A percentile compares a stretch with the other conserved stretches of the same genome.
These are phyloP conservation scores for Danio aesculapii DNA, from an alignment of 2,797 vertebrate species.

Conservation along the genomic window DNA sequence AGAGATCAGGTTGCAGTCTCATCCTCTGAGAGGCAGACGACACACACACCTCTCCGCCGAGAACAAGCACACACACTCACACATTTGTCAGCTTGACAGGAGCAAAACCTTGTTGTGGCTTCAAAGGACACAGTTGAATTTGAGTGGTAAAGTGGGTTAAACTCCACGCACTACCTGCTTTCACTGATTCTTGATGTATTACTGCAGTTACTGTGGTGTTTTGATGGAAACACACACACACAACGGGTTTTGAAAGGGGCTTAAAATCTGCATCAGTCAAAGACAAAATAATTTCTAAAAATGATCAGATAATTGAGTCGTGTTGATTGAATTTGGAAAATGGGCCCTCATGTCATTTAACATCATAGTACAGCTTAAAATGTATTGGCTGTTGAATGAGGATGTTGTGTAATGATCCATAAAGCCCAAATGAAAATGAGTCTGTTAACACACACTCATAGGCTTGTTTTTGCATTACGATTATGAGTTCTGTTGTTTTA, in stretches of 20 bases:
- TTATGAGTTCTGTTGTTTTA: too few relatives aligned
- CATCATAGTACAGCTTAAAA: background rate
- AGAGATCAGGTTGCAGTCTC: constrained; percentile 36
- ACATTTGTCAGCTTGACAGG: constrained; percentile 2
- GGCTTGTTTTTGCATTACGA: background rate
- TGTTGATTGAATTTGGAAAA: constrained; percentile 8
- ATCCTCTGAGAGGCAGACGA: constrained; percentile 24
- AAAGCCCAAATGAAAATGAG: background rate
- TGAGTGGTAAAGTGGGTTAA: background rate
- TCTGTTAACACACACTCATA: background rate
- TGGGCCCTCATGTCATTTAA: background rate
- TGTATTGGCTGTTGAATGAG: constrained; percentile 9
- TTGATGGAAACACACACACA: background rate
- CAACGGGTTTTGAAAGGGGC: background rate
- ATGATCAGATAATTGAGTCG: background rate
- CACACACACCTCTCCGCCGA: constrained; percentile 7
- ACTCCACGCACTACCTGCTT: background rate
- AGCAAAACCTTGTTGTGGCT: background rate
- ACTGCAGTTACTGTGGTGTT: background rate
- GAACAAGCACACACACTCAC: constrained; percentile 8
- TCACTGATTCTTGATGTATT: background rate
- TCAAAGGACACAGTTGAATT: background rate
- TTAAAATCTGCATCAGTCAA: constrained; percentile 6
- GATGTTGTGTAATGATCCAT: background rate
- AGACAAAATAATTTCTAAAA: background rate